A percentile compares a stretch with the other conserved stretches of the same genome.
phyloP scores from a whole-genome alignment of 2,113 vertebrate genomes.

The Gorsachius goisagi region DNA sequence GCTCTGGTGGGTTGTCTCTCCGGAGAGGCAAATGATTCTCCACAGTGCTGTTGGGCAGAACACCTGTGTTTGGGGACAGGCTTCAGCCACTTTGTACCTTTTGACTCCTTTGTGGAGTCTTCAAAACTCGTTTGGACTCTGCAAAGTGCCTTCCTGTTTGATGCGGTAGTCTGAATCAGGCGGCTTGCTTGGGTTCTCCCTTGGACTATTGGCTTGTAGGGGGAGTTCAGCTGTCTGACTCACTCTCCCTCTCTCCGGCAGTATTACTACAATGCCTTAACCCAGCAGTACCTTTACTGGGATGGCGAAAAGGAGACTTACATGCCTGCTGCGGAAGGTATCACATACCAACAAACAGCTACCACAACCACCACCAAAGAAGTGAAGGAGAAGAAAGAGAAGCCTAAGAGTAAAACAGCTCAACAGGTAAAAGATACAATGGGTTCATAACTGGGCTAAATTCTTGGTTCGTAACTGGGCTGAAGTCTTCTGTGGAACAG shows the following conservation, averaged over 20 bases:
- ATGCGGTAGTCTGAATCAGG: background rate
- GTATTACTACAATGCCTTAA: slow-evolving; percentile 98
- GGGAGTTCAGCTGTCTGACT: background rate
- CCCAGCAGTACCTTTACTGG: slow-evolving; percentile 98
- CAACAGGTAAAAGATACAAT: slow-evolving; percentile 84
- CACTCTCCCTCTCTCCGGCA: slow-evolving; percentile 39
- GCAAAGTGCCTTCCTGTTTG: background rate
- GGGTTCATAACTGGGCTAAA: background rate
- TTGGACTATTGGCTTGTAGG: background rate
- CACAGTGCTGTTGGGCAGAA: background rate
- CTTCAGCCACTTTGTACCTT: background rate
- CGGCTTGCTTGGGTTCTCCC: background rate
- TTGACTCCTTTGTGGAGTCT: background rate
- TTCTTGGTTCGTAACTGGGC: background rate
- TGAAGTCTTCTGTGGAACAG: background rate
- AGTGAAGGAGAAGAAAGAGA: slow-evolving; percentile 95
- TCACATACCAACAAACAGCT: slow-evolving; percentile 70
- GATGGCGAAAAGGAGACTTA: slow-evolving; percentile 94
- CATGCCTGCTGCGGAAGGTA: slow-evolving; percentile 81
- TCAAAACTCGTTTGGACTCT: background rate
- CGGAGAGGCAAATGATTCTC: background rate
- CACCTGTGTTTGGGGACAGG: background rate
- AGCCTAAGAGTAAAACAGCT: slow-evolving; percentile 98
- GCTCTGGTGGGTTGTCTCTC: background rate
- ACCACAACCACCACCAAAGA: slow-evolving; percentile 73